Evolutionary conservation across 2,888 invertebrate genomes (phyloP), one percentile per base, ranked within the genome.

Genomic region (Saturnia pavonia): DNA sequence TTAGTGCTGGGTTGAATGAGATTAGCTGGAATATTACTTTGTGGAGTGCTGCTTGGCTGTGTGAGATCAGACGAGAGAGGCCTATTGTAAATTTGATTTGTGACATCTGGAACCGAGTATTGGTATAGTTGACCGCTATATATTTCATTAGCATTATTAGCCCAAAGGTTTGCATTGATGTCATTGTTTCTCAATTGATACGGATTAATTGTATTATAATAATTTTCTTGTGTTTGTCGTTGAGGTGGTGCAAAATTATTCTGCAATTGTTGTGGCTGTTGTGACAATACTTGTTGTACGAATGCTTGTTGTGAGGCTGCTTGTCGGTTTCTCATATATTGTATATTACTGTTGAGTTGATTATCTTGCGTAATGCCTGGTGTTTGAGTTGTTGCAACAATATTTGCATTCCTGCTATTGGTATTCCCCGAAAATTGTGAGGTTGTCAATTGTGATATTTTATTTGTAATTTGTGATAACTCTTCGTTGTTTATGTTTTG

Each of bases 111-210:
- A 66, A 93, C 93, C 42, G 93, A 87, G 67, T 87, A 83, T 78
- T 92, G 87, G 75, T 94, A 94, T 69, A 92, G 78, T 77, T 94
- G 93, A 43, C 92, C 93, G 74, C 93, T 93, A 77, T 92, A 92
- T 77, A 92, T 78, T 74, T 86, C 83, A 66, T 86, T 86, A 75
- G 82, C 80, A 72, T 77, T 82, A 16, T 81, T 78, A 51, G 81
- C 80, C 45, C 75, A 74, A 54, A 79, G 73, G 70, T 80, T 74
- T 48, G 77, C 72, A 70, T 77, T 70, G 1, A 67, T 45, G n/a
- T 54, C 71, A 69, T 69, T 70, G 60, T 67, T 73, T 57, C 40
- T 19, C 19, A 40, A n/a, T 40, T 19, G 68, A 27, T 68, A 51
- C 42, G n/a, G 67, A 8, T 75, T 81, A 69, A 82, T 74, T 69